A percentile compares a stretch with the other conserved stretches of the same genome.
phyloP scores from a whole-genome alignment of 2,113 vertebrate species.

The Dendrocopos noguchii region DNA sequence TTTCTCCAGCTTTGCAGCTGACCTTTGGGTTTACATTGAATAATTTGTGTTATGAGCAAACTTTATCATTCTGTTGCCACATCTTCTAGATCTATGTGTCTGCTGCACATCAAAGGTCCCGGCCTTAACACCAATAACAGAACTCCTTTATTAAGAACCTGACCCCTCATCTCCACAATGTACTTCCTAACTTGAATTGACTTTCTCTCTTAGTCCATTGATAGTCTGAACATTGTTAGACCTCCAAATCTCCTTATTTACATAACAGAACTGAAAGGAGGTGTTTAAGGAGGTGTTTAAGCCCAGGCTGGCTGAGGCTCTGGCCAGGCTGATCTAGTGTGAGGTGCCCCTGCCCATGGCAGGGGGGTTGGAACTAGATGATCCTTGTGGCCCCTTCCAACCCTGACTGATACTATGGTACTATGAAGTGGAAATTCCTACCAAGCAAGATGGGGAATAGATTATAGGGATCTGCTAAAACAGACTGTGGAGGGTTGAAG shows the following conservation, averaged over 20 bases:
- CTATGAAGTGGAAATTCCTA: neutral
- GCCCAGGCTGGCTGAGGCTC: no score
- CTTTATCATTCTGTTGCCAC: neutral
- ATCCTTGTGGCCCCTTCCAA: no score
- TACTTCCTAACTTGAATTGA: neutral
- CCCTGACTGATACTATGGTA: no score
- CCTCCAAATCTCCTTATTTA: neutral
- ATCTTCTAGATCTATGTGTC: neutral
- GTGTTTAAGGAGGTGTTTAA: no score
- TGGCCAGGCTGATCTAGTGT: no score
- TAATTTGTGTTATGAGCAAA: neutral
- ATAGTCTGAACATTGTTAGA: neutral
- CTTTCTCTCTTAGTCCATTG: neutral
- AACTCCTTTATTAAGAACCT: neutral
- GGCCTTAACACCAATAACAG: neutral
- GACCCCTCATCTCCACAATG: neutral
- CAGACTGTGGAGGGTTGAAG: neutral
- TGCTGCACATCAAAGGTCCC: neutral
- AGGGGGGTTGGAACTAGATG: no score
- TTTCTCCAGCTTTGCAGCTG: neutral
- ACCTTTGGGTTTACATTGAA: neutral
- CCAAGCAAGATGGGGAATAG: neutral
- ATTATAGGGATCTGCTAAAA: neutral
- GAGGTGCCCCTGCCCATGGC: no score
- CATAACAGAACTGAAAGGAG: neutral